A percentile compares a stretch with the other conserved stretches of the same genome.
phyloP scores from a whole-genome alignment of 2,113 vertebrate species.

The Nanorana parkeri region DNA sequence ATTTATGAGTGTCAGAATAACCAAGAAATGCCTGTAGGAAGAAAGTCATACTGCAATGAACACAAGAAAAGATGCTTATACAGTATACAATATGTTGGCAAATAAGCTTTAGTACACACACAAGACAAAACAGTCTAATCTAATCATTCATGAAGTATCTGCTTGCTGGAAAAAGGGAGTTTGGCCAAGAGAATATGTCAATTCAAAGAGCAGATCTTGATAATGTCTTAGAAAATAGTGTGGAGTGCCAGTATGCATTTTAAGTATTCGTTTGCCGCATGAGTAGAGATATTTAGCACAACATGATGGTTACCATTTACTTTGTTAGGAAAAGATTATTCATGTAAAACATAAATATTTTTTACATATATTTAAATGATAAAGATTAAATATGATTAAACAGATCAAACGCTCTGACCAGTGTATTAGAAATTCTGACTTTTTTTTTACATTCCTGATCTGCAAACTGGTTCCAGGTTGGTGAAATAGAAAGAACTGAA shows the following conservation, averaged over 20 bases:
- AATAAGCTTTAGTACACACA: conserved; percentile 22
- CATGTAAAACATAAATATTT: too few species aligned
- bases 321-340: too few species aligned
- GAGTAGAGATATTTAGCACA: background rate
- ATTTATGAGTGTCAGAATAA: conserved; percentile 38
- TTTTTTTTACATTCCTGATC: too few species aligned
- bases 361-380: too few species aligned
- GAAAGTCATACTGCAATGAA: conserved; percentile 38
- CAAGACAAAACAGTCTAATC: conserved; percentile 35
- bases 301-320: too few species aligned
- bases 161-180: conserved; percentile 40
- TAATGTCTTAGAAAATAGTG: conserved; percentile 26
- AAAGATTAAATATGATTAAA: too few species aligned
- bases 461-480: too few species aligned
- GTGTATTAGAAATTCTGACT: too few species aligned
- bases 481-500: too few species aligned
- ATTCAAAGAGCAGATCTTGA: conserved; percentile 37
- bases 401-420: too few species aligned
- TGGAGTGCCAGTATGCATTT: background rate
- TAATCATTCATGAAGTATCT: conserved; percentile 40
- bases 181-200: conserved; percentile 47
- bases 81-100: conserved; percentile 41
- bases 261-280: background rate
- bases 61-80: conserved; percentile 17
- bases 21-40: conserved; percentile 46